Evolutionary conservation across 2,113 vertebrate genomes (phyloP).

Genomic region (Prunella fulvescens): DNA sequence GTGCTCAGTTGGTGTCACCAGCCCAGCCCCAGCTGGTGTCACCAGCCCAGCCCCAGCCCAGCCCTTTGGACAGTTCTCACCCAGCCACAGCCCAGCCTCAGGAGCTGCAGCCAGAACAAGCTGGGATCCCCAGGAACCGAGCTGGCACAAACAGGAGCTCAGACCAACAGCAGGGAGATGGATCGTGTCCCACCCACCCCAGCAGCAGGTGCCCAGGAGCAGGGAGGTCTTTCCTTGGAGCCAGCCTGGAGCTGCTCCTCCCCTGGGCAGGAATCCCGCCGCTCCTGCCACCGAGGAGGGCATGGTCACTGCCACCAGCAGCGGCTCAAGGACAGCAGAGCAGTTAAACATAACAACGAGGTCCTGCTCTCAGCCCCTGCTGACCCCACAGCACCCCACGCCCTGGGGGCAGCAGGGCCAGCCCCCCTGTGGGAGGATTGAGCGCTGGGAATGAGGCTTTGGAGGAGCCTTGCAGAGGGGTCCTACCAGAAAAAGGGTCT

Average conservation of each 20-base stretch:
- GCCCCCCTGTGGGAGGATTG: background rate
- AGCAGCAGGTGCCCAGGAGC: background rate
- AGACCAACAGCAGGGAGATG: background rate
- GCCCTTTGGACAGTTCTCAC: background rate
- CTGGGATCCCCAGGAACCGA: accelerated
- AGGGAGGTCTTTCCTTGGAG: background rate
- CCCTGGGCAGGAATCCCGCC: accelerated
- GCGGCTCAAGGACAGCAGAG: background rate
- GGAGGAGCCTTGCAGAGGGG: background rate
- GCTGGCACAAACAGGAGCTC: background rate
- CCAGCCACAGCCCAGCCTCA: background rate
- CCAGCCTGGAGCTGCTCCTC: background rate
- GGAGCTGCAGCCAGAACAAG: background rate
- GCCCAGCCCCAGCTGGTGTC: background rate
- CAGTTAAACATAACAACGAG: background rate
- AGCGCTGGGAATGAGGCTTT: background rate
- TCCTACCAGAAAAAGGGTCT: conserved; percentile 14
- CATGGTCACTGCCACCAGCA: accelerated
- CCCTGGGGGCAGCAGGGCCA: background rate
- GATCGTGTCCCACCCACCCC: accelerated
- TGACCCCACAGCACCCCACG: background rate
- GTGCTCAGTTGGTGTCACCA: background rate
- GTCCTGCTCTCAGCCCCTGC: accelerated
- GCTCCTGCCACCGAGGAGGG: accelerated
- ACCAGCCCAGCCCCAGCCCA: background rate